phyloP scores from a whole-genome alignment of 2,797 vertebrate species.

The Brotula barbata region DNA sequence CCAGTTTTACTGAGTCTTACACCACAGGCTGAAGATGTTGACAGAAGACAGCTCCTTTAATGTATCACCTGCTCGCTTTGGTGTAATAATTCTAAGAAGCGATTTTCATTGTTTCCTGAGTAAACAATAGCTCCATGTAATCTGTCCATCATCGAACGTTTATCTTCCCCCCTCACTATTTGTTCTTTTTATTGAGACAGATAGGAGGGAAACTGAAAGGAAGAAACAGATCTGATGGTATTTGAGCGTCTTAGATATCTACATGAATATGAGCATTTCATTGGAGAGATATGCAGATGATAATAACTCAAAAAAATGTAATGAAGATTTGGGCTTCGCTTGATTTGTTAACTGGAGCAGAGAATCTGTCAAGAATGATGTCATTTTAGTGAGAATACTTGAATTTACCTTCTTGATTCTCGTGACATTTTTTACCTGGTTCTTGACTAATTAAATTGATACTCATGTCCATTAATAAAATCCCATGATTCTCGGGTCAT shows the following conservation, averaged over 20 bases:
- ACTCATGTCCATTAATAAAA: too few species aligned
- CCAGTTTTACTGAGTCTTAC: conserved; percentile 54
- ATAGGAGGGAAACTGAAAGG: background rate
- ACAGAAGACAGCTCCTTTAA: conserved; percentile 44
- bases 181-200: conserved; percentile 39
- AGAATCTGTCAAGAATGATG: too few species aligned
- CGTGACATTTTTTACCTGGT: too few species aligned
- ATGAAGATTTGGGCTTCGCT: background rate
- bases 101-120: conserved; percentile 38
- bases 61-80: conserved; percentile 33
- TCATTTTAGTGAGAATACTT: too few species aligned
- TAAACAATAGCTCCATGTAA: conserved; percentile 49
- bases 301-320: background rate
- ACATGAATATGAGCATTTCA: too few species aligned
- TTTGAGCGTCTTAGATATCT: conserved; percentile 5
- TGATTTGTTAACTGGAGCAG: too few species aligned
- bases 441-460: too few species aligned
- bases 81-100: conserved; percentile 56
- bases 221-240: conserved; percentile 3
- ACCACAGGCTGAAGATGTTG: conserved; percentile 24
- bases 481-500: too few species aligned
- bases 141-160: conserved; percentile 38
- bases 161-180: conserved; percentile 1
- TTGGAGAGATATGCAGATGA: background rate
- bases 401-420: too few species aligned